Evolutionary conservation across 2,888 invertebrate genomes (phyloP).

Genomic region (Nematopogon swammerdamellus): DNA sequence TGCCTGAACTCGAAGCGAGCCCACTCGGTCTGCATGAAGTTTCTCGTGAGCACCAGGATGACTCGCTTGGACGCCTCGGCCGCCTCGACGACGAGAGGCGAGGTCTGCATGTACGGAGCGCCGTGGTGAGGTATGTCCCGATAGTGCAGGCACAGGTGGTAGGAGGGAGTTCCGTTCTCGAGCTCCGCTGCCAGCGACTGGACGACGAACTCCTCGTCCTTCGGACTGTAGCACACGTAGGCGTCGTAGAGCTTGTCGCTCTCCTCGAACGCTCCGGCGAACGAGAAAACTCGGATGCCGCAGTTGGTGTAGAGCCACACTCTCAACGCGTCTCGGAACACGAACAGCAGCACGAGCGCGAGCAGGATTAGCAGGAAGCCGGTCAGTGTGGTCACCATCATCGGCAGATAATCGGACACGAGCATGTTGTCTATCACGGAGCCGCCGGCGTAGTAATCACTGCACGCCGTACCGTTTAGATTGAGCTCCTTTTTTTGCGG

Average conservation of each 20-base stretch:
- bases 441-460: constrained; percentile 77
- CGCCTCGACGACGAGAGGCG: constrained; percentile 78
- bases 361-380: constrained; percentile 75
- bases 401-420: constrained; percentile 77
- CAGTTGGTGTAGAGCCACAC: constrained; percentile 88
- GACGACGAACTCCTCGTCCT: constrained; percentile 87
- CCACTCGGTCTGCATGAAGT: constrained; percentile 92
- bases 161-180: constrained; percentile 75
- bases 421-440: constrained; percentile 79
- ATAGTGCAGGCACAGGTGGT: constrained; percentile 85
- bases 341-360: constrained; percentile 74
- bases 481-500: constrained; percentile 72
- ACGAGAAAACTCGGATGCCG: constrained; percentile 77
- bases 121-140: constrained; percentile 76
- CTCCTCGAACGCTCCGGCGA: constrained; percentile 69
- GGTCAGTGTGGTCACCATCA: constrained; percentile 74
- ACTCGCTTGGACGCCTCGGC: constrained; percentile 85
- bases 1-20: constrained; percentile 86
- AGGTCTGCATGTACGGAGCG: constrained; percentile 65
- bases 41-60: constrained; percentile 81
- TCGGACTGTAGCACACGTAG: constrained; percentile 89
- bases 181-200: constrained; percentile 82
- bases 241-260: constrained; percentile 89
- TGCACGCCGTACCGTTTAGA: constrained; percentile 81
- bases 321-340: constrained; percentile 82